Base-by-base conservation (phyloP, 2,797 vertebrate genomes). In the Scarus forsteni region DNA sequence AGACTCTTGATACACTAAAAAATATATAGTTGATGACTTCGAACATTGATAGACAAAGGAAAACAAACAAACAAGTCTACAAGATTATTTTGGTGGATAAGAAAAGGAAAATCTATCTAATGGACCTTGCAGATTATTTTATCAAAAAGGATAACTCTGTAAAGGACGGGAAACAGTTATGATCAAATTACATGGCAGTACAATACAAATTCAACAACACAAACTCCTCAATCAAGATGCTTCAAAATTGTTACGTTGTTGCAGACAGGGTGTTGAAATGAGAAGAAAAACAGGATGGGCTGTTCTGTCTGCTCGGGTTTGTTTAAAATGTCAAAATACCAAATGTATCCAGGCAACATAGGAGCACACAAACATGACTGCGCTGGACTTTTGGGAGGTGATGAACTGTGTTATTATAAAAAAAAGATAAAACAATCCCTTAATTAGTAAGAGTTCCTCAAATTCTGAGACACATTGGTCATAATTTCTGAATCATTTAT, bases 291-390 rank as follows among this genome's bases (percentile, higher is more conserved):
- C 48, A 15, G 36, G 48, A 27, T 12, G 49, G 60, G 73, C 40
- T 42, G 63, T 82, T 53, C 46, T 61, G 27, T 10, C 54, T 43
- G 45, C 34, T 54, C 74, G 59, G 66, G 70, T 88, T 85, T 83
- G 77, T 80, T 76, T 69, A 51, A 90, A 90, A 93, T 85, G 88
- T 91, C 91, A 80, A 63, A 88, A 87, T 89, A 86, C 83, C 85
- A 52, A 38, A 67, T 70, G 89, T 80, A 74, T 86, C 85, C 50
- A 68, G 45, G 89, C 82, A 88, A 89, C 75, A 70, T 51, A 68
- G 56, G 62, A 39, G 75, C 63, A 61, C 36, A 61, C 66, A 51
- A 55, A 69, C 60, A 66, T 53, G 18, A 55, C 42, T 19, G 3
- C 9, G 49, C 44, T 39, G 11, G 55, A 60, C 64, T 58, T 81